Evolutionary conservation across 2,888 invertebrate species (phyloP), one percentile per base, ranked within the genome.

Genomic region (Aphrophora alni): DNA sequence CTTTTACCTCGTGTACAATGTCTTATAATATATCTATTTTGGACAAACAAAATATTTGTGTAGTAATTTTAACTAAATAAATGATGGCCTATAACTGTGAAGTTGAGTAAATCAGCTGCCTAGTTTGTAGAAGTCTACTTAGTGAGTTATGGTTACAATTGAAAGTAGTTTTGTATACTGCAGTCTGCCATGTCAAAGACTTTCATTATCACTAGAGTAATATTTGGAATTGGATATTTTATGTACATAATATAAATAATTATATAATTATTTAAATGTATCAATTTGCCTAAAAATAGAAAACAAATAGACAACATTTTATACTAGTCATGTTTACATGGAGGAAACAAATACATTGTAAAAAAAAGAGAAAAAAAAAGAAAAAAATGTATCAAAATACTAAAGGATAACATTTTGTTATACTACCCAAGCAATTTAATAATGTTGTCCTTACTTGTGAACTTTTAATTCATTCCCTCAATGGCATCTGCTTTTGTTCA

Each of bases 201-300:
- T 78, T 78, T 78, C 78, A 78, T 78, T 69, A 80, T 80, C 75
- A 80, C 80, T 80, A 80, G 80, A 70, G 70, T 80, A 70, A 80
- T 75, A 80, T 80, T 80, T 80, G 80, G 80, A 80, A 75, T 69
- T 80, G 44, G 75, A 75, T 75, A 80, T 70, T 80, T 75, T 79
- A 79, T 81, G 78, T 81, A 81, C 78, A 81, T 81, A 79, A 28
- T 78, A 81, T 79, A 81, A 73, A 81, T 79, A 79, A 75, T 78
- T 81, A 81, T 81, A 81, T 81, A 81, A 76, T 78, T 77, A 75
- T 75, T 75, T 79, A 81, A 38, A 81, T 79, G 69, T 76, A 82
- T 77, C 25, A 21, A 78, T 75, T 75, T 74, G 76, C 78, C 80
- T 78, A 71, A 80, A 80, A 80, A 70, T 80, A 80, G 80, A 80